Conservation (phyloP, 2,113 vertebrate species). For the Boleophthalmus pectinirostris region DNA sequence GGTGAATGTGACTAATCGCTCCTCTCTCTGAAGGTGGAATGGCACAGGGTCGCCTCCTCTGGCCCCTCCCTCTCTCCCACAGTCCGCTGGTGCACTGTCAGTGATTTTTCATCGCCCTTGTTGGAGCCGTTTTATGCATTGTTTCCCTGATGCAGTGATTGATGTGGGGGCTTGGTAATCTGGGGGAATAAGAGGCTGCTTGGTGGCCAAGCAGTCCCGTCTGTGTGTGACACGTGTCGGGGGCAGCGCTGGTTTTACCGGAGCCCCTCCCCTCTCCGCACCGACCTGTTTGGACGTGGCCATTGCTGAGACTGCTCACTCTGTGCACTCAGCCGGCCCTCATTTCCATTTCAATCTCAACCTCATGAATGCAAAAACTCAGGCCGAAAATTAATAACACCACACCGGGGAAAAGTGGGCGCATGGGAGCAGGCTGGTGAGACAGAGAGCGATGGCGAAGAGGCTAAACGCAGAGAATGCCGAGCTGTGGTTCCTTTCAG, state of each 20-base stretch:
- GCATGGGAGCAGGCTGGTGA: constrained; percentile 76
- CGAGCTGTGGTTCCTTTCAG: constrained; percentile 75
- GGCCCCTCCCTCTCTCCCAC: constrained; percentile 11
- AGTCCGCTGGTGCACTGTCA: constrained; percentile 73
- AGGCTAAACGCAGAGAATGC: constrained; percentile 77
- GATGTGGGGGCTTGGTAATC: constrained; percentile 88
- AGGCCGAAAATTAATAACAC: constrained; percentile 96
- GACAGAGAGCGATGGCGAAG: constrained; percentile 58
- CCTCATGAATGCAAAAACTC: constrained; percentile 95
- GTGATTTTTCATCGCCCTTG: constrained; percentile 92
- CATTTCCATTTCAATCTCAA: constrained; percentile 99
- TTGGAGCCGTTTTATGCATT: constrained; percentile 88
- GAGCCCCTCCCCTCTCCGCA: not conserved
- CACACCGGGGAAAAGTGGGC: constrained; percentile 62
- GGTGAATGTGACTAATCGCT: constrained; percentile 63
- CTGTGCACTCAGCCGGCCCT: constrained; percentile 71
- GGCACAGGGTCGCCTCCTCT: constrained; percentile 36
- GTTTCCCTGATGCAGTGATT: constrained; percentile 91
- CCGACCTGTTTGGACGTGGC: constrained; percentile 73
- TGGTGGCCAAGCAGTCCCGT: constrained; percentile 68
- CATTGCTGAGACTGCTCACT: constrained; percentile 84
- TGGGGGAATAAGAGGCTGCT: constrained; percentile 81
- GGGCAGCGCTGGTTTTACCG: constrained; percentile 20
- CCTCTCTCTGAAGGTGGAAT: constrained; percentile 46
- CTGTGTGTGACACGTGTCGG: constrained; percentile 82